A percentile compares a stretch with the other conserved stretches of the same genome.
Evolutionary conservation across 2,888 invertebrate species (phyloP).

Genomic region (Habrosyne pyritoides): DNA sequence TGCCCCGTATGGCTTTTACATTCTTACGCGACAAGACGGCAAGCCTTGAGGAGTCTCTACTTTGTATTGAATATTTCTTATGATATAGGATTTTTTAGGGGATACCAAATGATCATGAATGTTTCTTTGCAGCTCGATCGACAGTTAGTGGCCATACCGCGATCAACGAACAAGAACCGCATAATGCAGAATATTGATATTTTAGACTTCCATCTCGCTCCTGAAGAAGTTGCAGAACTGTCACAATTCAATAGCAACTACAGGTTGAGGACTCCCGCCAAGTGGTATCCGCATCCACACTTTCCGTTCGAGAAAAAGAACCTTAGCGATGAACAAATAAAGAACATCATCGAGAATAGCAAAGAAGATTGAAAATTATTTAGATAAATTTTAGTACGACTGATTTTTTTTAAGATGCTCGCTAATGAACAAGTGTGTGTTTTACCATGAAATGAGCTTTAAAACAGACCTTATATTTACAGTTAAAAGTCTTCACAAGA

Average conservation of each 20-base stretch:
- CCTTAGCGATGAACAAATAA: conserved; percentile 56
- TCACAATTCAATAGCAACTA: conserved; percentile 78
- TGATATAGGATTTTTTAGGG: no score
- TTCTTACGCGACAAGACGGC: no score
- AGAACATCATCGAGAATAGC: conserved; percentile 60
- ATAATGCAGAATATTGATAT: conserved; percentile 83
- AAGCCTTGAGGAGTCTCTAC: no score
- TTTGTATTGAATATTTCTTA: no score
- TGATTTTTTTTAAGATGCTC: no score
- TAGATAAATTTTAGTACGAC: background rate
- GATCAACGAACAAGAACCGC: conserved; percentile 82
- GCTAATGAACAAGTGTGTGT: no score
- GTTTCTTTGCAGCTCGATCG: conserved; percentile 76
- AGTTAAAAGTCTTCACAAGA: no score
- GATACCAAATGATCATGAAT: conserved; percentile 19
- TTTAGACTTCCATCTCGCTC: conserved; percentile 80
- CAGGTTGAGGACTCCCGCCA: conserved; percentile 65
- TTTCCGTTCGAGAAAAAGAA: conserved; percentile 74
- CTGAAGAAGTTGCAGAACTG: conserved; percentile 77
- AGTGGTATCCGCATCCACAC: conserved; percentile 68
- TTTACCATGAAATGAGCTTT: no score
- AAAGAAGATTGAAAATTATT: conserved; percentile 57
- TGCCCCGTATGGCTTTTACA: no score
- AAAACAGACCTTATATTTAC: no score
- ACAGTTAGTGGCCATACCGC: conserved; percentile 83